These are phyloP conservation scores for Drosophila buzzatii DNA, from an alignment of 2,888 invertebrate species.

Conservation along the genomic window DNA sequence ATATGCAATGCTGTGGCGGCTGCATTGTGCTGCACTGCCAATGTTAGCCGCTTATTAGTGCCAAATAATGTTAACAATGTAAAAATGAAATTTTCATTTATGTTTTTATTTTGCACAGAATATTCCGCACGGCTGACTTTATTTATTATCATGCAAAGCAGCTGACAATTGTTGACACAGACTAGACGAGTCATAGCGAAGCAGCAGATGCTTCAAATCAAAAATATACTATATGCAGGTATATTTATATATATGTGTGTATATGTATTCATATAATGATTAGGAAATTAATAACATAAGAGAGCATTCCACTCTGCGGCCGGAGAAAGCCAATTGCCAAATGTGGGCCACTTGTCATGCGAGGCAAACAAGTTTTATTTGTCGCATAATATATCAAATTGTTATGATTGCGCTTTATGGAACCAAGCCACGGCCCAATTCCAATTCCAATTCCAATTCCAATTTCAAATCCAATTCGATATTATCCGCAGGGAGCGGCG, in stretches of 20 bases:
- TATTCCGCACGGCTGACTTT: slow-evolving; percentile 35
- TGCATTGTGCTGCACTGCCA: slow-evolving; percentile 42
- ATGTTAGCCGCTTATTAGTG: slow-evolving; percentile 67
- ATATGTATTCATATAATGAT: background rate
- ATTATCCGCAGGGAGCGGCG: slow-evolving; percentile 61
- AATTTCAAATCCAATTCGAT: slow-evolving; percentile 10
- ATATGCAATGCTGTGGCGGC: slow-evolving; percentile 70
- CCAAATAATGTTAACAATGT: slow-evolving; percentile 65
- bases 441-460: slow-evolving; percentile 15
- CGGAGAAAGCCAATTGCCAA: slow-evolving; percentile 37
- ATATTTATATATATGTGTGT: background rate
- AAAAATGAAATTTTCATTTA: slow-evolving; percentile 60
- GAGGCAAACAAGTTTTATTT: slow-evolving; percentile 37
- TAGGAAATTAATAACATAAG: slow-evolving; percentile 1
- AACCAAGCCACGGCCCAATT: slow-evolving; percentile 34
- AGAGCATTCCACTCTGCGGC: slow-evolving; percentile 3
- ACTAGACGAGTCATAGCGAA: background rate
- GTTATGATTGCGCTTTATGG: slow-evolving; percentile 57
- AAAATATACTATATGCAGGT: background rate
- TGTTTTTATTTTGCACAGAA: slow-evolving; percentile 38
- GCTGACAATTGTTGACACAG: slow-evolving; percentile 38
- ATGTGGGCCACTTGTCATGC: slow-evolving; percentile 47
- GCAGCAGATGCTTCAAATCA: slow-evolving; percentile 1
- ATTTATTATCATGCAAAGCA: slow-evolving; percentile 75
- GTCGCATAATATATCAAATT: slow-evolving; percentile 68